Evolutionary conservation across 2,113 vertebrate genomes (phyloP), one percentile per base, ranked within the genome.

Genomic region (Eulacestoma nigropectus): DNA sequence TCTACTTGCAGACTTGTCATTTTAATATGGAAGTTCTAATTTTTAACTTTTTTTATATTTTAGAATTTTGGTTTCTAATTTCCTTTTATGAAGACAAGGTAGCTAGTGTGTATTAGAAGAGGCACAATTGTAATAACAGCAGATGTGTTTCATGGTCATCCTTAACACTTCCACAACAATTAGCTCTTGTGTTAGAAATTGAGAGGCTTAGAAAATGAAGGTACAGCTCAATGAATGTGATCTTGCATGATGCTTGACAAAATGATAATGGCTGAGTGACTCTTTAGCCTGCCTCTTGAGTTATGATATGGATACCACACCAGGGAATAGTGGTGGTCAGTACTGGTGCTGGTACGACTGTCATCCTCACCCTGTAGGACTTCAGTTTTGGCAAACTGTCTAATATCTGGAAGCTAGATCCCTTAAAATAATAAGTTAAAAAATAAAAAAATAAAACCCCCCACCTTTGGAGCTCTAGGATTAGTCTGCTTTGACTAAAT

Each of bases 371-470:
- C 4, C 13, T n/a, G 8, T 6, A 79, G 55, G 32, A 27, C 29
- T 74, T 78, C 16, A 10, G 4, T 72, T 76, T 44, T 42, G 47
- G 47, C 13, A 57, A 63, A 39, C 21, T 67, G 11, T 62, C 5
- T 32, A 32, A 26, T 44, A 44, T 49, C 12, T 82, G 70, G 11
- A 44, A 78, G 16, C 10, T 35, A 27, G 16, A 12, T 30, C 55
- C n/a, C 44, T 42, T 39, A 74, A 63, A 89, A 16, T 7, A 20
- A 30, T 67, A 63, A 18, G n/a, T n/a, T n/a, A 52, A 33, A 79
- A 68, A n/a, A 12, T 8, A 35, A 59, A 25, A 23, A 57, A 46
- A 60, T 19, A 16, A 47, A 18, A 13, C 1, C 0, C 1, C 2
- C 3, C 16, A 29, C 6, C 21, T 50, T 37, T 52, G 30, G 39